Evolutionary conservation across 2,797 vertebrate species (phyloP).

Genomic region (Psittacula derbiana): DNA sequence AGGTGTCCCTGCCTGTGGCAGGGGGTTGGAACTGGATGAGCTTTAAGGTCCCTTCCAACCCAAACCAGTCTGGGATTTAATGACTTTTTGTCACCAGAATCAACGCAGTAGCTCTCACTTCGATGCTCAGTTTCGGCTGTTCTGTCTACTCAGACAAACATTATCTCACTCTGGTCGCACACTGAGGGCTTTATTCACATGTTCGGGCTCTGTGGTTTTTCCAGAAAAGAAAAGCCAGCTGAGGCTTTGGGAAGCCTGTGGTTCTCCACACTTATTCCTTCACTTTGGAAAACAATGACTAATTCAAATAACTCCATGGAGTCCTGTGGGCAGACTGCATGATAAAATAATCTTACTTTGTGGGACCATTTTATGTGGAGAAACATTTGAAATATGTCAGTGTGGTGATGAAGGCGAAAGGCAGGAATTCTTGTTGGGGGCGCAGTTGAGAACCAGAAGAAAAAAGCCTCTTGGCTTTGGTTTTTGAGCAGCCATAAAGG

Average conservation of each 20-base stretch:
- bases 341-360: not conserved
- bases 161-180: not conserved
- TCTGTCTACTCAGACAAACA: constrained; percentile 23
- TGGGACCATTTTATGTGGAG: not conserved
- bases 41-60: not conserved
- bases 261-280: not conserved
- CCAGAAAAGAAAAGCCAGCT: not conserved
- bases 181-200: not conserved
- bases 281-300: not conserved
- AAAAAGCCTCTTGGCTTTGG: not conserved
- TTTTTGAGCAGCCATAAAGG: not conserved
- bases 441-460: not conserved
- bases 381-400: not conserved
- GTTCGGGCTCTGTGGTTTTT: not conserved
- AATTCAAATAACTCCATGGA: not conserved
- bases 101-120: not conserved
- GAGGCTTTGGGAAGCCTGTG: not conserved
- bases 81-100: not conserved
- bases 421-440: not conserved
- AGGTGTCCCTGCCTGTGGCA: too few relatives aligned
- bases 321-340: not conserved
- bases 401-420: not conserved
- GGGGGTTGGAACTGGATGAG: too few relatives aligned
- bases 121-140: not conserved
- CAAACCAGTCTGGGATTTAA: not conserved